Evolutionary conservation across 2,888 invertebrate genomes (phyloP).

Genomic region (Charanyca ferruginea): DNA sequence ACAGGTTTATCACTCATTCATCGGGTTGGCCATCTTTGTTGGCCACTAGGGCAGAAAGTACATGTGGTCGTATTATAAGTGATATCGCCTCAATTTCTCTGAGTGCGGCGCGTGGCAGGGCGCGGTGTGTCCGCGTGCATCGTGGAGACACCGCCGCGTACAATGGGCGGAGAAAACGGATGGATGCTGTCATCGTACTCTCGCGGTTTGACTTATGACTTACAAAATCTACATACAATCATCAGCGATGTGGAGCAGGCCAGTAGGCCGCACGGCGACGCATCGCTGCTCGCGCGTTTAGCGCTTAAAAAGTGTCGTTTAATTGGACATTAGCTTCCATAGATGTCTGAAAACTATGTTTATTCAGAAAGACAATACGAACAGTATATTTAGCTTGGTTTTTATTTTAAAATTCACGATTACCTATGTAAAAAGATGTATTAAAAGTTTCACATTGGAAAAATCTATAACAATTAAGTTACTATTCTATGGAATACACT

Average conservation of each 20-base stretch:
- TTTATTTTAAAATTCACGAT: neutral
- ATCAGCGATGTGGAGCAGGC: conserved; percentile 87
- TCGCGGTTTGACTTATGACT: conserved; percentile 85
- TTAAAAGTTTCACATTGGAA: neutral
- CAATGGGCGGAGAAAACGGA: conserved; percentile 86
- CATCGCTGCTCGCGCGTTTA: conserved; percentile 55
- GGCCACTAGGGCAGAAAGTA: conserved; percentile 85
- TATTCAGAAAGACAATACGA: neutral
- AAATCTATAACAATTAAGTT: neutral
- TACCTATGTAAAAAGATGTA: no score
- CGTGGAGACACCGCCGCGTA: conserved; percentile 66
- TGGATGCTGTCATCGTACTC: conserved; percentile 86
- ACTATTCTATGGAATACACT: no score
- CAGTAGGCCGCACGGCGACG: conserved; percentile 83
- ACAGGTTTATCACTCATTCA: conserved; percentile 65
- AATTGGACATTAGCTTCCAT: conserved; percentile 46
- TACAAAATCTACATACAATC: conserved; percentile 90
- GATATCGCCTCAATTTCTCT: conserved; percentile 87
- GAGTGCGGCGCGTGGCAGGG: conserved; percentile 71
- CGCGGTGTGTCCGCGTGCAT: conserved; percentile 60
- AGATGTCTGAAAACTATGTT: conserved; percentile 9
- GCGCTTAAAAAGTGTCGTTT: conserved; percentile 41
- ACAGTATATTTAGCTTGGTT: no score
- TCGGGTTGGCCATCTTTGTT: conserved; percentile 73
- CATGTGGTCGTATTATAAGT: conserved; percentile 79